Conservation (phyloP, 2,113 vertebrate genomes). For the Hepsetus odoe region DNA sequence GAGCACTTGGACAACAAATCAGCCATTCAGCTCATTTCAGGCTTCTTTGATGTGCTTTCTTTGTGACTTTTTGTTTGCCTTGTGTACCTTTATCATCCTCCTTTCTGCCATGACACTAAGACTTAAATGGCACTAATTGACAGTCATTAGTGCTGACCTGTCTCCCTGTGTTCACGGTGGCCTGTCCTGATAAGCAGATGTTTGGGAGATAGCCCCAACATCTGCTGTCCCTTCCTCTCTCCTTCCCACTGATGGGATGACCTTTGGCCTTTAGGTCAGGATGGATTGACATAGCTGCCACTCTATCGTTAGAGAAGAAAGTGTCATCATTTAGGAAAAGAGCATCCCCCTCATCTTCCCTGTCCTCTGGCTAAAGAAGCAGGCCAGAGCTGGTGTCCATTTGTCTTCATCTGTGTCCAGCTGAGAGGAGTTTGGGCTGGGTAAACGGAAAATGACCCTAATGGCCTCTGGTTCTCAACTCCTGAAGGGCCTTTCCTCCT, state of each 20-base stretch:
- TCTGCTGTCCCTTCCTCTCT: constrained; percentile 51
- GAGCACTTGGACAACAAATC: not conserved
- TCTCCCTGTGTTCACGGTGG: constrained; percentile 43
- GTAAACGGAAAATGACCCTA: constrained; percentile 42
- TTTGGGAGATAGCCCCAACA: constrained; percentile 64
- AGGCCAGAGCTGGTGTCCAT: constrained; percentile 63
- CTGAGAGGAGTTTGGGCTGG: constrained; percentile 45
- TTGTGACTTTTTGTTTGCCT: constrained; percentile 24
- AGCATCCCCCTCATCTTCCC: not conserved
- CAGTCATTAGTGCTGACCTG: constrained; percentile 44
- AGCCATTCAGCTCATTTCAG: not conserved
- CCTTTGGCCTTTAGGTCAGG: constrained; percentile 67
- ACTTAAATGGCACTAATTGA: constrained; percentile 49
- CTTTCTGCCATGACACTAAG: constrained; percentile 25
- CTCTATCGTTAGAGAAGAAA: constrained; percentile 58
- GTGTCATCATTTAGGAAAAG: constrained; percentile 72
- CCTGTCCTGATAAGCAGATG: constrained; percentile 60
- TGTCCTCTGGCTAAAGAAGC: constrained; percentile 7
- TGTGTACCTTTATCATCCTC: constrained; percentile 31
- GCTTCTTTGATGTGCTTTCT: constrained; percentile 14
- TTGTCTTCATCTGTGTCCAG: constrained; percentile 81
- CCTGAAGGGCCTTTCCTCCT: not conserved
- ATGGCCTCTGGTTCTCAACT: constrained; percentile 15
- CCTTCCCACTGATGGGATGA: constrained; percentile 58
- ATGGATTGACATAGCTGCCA: constrained; percentile 68